phyloP scores from a whole-genome alignment of 2,797 vertebrate genomes.

The Cottoperca gobio region DNA sequence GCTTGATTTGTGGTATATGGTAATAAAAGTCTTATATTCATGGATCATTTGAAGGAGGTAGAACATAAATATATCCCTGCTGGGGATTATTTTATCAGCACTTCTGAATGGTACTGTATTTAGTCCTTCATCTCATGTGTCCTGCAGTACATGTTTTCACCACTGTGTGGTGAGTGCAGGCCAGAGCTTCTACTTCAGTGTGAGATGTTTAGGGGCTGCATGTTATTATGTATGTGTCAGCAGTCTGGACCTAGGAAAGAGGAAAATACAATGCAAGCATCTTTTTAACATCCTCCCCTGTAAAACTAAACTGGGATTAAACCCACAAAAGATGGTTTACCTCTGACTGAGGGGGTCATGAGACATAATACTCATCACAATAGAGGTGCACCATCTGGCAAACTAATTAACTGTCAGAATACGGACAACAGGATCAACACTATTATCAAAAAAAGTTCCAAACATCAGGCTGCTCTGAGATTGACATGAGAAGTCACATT shows the following conservation, averaged over 20 bases:
- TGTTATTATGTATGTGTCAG: conserved; percentile 77
- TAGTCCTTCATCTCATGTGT: background rate
- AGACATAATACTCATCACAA: conserved; percentile 74
- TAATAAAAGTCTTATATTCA: background rate
- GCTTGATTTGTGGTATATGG: background rate
- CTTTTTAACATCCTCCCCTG: conserved; percentile 72
- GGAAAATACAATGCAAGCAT: conserved; percentile 81
- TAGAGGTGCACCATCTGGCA: conserved; percentile 56
- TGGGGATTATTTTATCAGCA: background rate
- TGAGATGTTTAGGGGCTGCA: conserved; percentile 56
- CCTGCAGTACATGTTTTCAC: conserved; percentile 26
- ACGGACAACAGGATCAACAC: background rate
- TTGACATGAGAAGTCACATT: background rate
- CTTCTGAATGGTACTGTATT: background rate
- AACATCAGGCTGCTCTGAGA: background rate
- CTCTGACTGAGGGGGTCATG: conserved; percentile 52
- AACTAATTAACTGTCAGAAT: conserved; percentile 51
- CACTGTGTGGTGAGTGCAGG: conserved; percentile 30
- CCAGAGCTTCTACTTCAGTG: conserved; percentile 26
- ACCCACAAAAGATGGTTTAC: conserved; percentile 80
- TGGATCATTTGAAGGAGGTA: background rate
- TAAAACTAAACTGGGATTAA: conserved; percentile 77
- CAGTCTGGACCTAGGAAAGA: conserved; percentile 75
- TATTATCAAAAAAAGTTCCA: background rate
- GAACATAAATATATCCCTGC: background rate